Percentiles rank a stretch among this genome's conserved stretches.
These are phyloP conservation scores for Protophormia terraenovae DNA, from an alignment of 2,888 invertebrate genomes.

Conservation along the genomic window DNA sequence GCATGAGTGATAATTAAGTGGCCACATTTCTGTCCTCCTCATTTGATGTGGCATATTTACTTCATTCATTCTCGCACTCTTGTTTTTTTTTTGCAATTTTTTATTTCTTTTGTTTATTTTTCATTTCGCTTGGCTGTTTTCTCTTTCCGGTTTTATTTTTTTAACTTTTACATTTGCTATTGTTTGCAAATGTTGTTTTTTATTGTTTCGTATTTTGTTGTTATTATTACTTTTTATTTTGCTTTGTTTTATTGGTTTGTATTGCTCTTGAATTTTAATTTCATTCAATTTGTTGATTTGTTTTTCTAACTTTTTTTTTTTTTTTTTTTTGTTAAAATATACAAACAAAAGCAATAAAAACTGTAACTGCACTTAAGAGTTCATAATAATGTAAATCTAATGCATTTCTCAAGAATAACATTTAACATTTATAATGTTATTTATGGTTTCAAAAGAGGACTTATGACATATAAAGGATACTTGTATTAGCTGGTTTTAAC, in stretches of 20 bases:
- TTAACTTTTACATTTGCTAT: constrained; percentile 39
- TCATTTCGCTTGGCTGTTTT: constrained; percentile 3
- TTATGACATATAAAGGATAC: constrained; percentile 8
- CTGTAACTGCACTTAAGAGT: constrained; percentile 48
- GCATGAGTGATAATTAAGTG: constrained; percentile 74
- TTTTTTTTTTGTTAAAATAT: too few relatives aligned
- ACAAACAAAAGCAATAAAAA: constrained; percentile 18
- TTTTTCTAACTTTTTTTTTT: constrained; percentile 39
- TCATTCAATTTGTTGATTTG: constrained; percentile 66
- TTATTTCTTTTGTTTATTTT: constrained; percentile 11
- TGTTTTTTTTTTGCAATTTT: constrained; percentile 7
- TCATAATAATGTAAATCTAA: constrained; percentile 46
- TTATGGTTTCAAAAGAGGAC: neutral
- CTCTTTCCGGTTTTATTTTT: constrained; percentile 26
- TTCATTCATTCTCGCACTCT: constrained; percentile 21
- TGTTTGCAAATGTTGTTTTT: constrained; percentile 26
- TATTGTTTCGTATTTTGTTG: neutral
- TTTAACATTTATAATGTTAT: constrained; percentile 37
- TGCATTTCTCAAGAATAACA: constrained; percentile 31
- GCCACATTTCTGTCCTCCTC: constrained; percentile 67
- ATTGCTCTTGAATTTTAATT: constrained; percentile 66
- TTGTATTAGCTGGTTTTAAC: neutral
- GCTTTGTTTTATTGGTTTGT: constrained; percentile 57
- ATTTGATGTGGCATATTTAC: constrained; percentile 56
- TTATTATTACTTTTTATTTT: neutral